Conservation (phyloP, 2,797 vertebrate genomes). For the Alauda arvensis region DNA sequence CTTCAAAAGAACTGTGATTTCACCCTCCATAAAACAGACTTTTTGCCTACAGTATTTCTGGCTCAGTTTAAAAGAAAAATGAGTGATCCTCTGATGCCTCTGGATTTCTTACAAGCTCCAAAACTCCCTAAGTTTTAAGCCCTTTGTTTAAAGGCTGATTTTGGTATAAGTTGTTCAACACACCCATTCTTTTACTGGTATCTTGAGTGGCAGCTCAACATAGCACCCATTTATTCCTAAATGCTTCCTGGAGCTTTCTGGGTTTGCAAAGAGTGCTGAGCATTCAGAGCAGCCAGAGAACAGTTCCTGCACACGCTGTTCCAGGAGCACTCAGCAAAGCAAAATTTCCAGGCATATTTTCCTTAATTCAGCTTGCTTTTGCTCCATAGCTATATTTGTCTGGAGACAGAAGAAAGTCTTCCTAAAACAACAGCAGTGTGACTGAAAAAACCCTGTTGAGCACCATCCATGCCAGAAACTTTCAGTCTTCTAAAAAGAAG, state of each 20-base stretch:
- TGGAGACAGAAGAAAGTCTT: not conserved
- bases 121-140: not conserved
- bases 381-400: not conserved
- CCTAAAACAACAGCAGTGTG: not conserved
- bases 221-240: not conserved
- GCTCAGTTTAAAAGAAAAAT: not conserved
- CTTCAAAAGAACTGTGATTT: not conserved
- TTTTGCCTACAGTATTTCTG: not conserved
- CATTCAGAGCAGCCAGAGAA: slow-evolving; percentile 18
- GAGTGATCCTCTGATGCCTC: not conserved
- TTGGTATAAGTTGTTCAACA: not conserved
- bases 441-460: not conserved
- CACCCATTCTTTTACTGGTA: not conserved
- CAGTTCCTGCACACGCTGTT: not conserved
- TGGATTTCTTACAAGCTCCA: not conserved
- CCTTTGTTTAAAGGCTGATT: not conserved
- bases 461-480: not conserved
- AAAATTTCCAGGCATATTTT: not conserved
- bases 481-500: not conserved
- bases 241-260: not conserved
- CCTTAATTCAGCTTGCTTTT: not conserved
- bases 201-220: not conserved
- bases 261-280: not conserved
- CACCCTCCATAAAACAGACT: not conserved
- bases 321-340: not conserved